Conservation (phyloP, 2,888 invertebrate species). For the Bombylius discolor region DNA sequence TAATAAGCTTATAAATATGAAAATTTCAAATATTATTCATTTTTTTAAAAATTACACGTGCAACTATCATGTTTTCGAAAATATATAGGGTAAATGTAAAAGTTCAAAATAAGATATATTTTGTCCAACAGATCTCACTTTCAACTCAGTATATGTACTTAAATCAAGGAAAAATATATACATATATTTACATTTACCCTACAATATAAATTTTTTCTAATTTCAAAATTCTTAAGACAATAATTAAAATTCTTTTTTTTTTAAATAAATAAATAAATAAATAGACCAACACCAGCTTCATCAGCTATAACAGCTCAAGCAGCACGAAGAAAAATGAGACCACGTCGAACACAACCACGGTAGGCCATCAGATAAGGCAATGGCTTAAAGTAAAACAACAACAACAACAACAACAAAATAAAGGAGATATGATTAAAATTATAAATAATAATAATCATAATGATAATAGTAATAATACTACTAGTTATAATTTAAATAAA, state of each 20-base stretch:
- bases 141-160: too few species aligned
- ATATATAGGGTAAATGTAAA: too few species aligned
- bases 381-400: slow-evolving; percentile 16
- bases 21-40: too few species aligned
- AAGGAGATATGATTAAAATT: neutral
- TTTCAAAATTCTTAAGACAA: neutral
- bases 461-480: neutral
- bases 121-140: too few species aligned
- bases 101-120: too few species aligned
- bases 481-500: neutral
- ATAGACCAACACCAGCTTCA: slow-evolving; percentile 27
- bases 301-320: slow-evolving; percentile 15
- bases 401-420: slow-evolving; percentile 6
- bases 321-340: slow-evolving; percentile 29
- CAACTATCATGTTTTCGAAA: too few species aligned
- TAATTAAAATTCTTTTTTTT: neutral
- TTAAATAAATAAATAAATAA: neutral
- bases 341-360: slow-evolving; percentile 31
- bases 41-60: too few species aligned
- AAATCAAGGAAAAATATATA: too few species aligned
- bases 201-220: neutral
- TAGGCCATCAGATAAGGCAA: slow-evolving; percentile 24
- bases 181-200: too few species aligned
- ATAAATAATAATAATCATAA: neutral
- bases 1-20: too few species aligned